Conservation (phyloP, 2,888 invertebrate genomes). For the Synergus laeviventris region DNA sequence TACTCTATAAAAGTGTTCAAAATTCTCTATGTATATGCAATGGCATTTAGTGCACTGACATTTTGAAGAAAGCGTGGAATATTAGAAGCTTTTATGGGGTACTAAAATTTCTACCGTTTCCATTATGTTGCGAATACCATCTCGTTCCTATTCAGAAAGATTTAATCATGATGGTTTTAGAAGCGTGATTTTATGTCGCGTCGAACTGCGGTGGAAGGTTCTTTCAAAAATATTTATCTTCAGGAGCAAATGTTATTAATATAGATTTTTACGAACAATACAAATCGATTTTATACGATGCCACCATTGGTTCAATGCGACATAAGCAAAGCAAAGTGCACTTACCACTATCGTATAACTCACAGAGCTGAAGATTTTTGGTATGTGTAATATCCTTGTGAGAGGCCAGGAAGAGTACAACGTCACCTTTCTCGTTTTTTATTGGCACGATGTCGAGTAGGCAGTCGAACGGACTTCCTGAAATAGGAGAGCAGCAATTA, state of each 20-base stretch:
- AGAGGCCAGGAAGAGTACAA: slow-evolving; percentile 95
- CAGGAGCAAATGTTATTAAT: neutral
- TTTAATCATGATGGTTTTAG: slow-evolving; percentile 10
- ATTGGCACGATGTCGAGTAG: slow-evolving; percentile 98
- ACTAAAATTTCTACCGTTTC: slow-evolving; percentile 27
- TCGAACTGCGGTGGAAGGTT: slow-evolving; percentile 11
- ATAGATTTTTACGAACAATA: too few species aligned
- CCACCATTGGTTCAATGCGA: slow-evolving; percentile 40
- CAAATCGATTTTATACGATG: neutral
- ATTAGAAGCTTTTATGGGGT: neutral
- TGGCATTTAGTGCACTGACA: neutral
- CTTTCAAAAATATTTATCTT: neutral
- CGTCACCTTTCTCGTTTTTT: slow-evolving; percentile 98
- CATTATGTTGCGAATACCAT: neutral
- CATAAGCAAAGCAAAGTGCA: slow-evolving; percentile 64
- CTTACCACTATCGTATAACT: slow-evolving; percentile 93
- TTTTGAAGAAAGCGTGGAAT: neutral
- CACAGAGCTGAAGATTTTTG: slow-evolving; percentile 80
- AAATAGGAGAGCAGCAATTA: slow-evolving; percentile 54
- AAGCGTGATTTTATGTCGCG: slow-evolving; percentile 29
- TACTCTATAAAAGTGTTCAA: neutral
- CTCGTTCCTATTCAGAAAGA: slow-evolving; percentile 23
- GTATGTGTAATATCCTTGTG: slow-evolving; percentile 97
- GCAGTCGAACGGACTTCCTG: slow-evolving; percentile 96
- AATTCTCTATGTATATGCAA: neutral